Evolutionary conservation across 2,888 invertebrate species (phyloP), one percentile per base, ranked within the genome.

Genomic region (Priocnemis perturbator): DNA sequence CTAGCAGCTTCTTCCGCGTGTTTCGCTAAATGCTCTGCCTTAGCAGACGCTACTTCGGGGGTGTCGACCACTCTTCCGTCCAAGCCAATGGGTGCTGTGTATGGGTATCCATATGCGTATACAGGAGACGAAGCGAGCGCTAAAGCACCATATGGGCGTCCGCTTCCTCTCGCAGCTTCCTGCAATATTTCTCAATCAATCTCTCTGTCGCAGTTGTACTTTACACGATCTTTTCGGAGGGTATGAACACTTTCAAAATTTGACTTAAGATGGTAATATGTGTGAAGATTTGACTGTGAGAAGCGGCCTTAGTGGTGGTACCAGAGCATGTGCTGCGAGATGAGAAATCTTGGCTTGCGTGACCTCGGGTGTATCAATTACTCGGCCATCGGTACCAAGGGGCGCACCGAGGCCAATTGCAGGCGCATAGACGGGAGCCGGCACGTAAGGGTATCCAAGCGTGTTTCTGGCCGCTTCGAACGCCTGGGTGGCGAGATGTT

Each of bases 401-500:
- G 87, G 87, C 50, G 87, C 87, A 67, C 82, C 83, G 30, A 73
- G 73, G 23, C 70, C 63, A 65, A 71, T 60, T 58, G 76, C 73
- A 63, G 77, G 71, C 55, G 76, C 61, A 56, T 77, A 81, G 17
- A 73, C 59, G 45, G 69, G 52, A 21, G 68, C 2, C 9, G 76
- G 69, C 19, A 73, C 67, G 47, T 67, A 73, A 23, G 64, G 58
- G 64, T 79, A 76, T 19, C 81, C 77, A 0, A 77, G 64, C 17
- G 76, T 67, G 59, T 84, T 83, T 58, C 83, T 82, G 57, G 87
- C 85, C 56, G 88, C 85, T 71, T 88, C 89, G 77, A 87, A 85
- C 14, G 87, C 89, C 72, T 88, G 87, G 44, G 87, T 88, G n/a
- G 87, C 86, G 5, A 89, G 85, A 79, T 91, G 90, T 21, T 86